phyloP scores from a whole-genome alignment of 2,113 vertebrate genomes.

The Poeciliopsis prolifica region DNA sequence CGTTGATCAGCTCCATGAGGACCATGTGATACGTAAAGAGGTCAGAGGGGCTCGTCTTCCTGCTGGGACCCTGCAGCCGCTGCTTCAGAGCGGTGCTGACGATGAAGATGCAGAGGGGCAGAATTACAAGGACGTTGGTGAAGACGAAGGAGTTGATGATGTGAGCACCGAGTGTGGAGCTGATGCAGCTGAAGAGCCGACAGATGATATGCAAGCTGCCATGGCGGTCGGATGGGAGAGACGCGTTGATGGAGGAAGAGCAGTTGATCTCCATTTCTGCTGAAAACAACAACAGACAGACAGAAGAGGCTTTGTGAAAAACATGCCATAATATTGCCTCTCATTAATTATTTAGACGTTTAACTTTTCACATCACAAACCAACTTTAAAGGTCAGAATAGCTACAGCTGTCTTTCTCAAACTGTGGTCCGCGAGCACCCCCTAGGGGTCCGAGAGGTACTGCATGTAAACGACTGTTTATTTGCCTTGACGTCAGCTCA shows the following conservation, averaged over 20 bases:
- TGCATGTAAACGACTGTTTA: no score
- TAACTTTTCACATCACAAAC: no score
- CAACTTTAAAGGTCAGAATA: no score
- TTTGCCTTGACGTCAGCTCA: no score
- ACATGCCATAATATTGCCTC: no score
- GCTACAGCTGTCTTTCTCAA: no score
- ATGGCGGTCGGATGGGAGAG: neutral
- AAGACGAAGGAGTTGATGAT: neutral
- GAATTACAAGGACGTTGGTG: neutral
- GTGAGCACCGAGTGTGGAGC: neutral
- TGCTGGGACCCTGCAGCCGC: neutral
- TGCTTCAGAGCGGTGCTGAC: neutral
- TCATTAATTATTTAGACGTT: no score
- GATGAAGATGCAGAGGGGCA: neutral
- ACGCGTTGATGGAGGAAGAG: neutral
- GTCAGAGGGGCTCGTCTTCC: neutral
- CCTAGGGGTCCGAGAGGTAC: no score
- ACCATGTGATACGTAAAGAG: conserved; percentile 3
- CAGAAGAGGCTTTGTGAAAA: no score
- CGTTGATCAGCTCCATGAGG: neutral
- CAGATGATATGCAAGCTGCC: neutral
- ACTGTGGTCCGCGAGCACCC: no score
- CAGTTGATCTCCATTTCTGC: neutral
- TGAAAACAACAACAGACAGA: no score
- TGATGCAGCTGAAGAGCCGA: neutral